Evolutionary conservation across 2,888 invertebrate species (phyloP).

Genomic region (Morpho achilles): DNA sequence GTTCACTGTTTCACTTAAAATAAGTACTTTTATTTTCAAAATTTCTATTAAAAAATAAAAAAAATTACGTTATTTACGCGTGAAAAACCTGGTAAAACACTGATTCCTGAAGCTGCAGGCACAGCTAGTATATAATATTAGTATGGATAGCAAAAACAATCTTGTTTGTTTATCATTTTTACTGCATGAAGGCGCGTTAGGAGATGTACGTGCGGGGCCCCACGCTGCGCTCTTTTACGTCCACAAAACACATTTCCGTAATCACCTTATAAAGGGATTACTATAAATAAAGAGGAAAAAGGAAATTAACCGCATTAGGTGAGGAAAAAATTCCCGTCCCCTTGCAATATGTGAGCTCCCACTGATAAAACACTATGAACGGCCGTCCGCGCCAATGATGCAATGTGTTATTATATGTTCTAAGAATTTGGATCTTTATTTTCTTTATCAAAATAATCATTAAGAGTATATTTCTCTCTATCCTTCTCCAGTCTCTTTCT

Average conservation of each 20-base stretch:
- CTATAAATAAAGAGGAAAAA: constrained; percentile 80
- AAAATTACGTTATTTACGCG: too few relatives aligned
- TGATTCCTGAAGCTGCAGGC: neutral
- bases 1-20: too few relatives aligned
- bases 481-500: too few relatives aligned
- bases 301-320: constrained; percentile 78
- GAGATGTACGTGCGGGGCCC: constrained; percentile 48
- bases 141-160: constrained; percentile 7
- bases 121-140: neutral
- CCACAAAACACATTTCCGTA: constrained; percentile 79
- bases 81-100: too few relatives aligned
- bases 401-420: constrained; percentile 48
- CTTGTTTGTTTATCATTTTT: constrained; percentile 37
- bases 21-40: too few relatives aligned
- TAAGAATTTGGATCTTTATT: too few relatives aligned
- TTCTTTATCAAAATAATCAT: too few relatives aligned
- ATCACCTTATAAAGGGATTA: constrained; percentile 80
- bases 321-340: constrained; percentile 72
- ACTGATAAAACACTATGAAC: constrained; percentile 73
- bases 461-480: too few relatives aligned
- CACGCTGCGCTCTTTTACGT: constrained; percentile 76
- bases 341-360: constrained; percentile 75
- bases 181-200: constrained; percentile 45
- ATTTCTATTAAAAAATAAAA: too few relatives aligned
- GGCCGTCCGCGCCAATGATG: constrained; percentile 65